Percentiles rank a stretch among this genome's conserved stretches.
Conservation (phyloP, 2,113 vertebrate species). For the Microcebus griseorufus region DNA sequence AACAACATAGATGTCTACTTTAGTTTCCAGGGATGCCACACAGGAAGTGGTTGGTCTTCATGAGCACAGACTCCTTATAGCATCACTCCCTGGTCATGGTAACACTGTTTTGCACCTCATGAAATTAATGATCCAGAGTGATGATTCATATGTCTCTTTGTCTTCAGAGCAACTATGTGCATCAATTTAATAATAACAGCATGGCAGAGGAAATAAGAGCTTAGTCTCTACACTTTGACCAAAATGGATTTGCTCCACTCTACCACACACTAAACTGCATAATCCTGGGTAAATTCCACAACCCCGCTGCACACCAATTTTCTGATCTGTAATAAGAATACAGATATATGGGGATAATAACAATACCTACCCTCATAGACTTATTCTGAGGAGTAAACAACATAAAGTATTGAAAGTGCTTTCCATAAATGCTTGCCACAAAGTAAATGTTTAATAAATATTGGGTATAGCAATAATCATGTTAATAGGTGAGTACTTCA, state of each 20-base stretch:
- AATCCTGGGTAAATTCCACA: background rate
- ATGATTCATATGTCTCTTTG: background rate
- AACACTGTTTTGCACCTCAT: background rate
- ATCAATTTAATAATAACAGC: background rate
- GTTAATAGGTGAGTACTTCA: background rate
- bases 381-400: conserved; percentile 4
- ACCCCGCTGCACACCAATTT: background rate
- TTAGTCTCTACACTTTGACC: background rate
- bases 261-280: background rate
- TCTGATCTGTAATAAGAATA: background rate
- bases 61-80: background rate
- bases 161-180: background rate
- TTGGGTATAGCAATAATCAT: background rate
- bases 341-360: background rate
- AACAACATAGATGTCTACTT: conserved; percentile 62
- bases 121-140: background rate
- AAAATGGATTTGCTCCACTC: background rate
- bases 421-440: background rate
- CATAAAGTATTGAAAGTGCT: background rate
- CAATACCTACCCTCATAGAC: background rate
- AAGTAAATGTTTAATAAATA: conserved; percentile 15
- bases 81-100: background rate
- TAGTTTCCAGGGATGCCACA: background rate
- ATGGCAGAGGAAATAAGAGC: background rate
- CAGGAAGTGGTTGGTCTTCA: background rate